Evolutionary conservation across 2,888 invertebrate genomes (phyloP), one percentile per base, ranked within the genome.

Genomic region (Phortica okadai): DNA sequence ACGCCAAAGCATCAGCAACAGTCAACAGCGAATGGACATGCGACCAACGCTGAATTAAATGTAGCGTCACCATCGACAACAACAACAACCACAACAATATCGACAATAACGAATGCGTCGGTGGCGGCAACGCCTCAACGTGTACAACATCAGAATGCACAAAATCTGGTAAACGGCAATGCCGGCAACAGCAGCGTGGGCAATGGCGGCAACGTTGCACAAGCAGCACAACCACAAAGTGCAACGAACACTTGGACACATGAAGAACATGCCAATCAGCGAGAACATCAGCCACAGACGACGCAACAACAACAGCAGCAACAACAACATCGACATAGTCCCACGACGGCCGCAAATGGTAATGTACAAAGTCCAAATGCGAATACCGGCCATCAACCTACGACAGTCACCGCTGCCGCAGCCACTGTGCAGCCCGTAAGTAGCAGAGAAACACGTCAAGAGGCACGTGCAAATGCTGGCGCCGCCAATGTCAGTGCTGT

Each of bases 151-250:
- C 88, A 88, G 79, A 80, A 81, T 76, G 80, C 78, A 69, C 90
- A 89, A 80, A 89, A 89, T 81, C 83, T 88, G 78, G 89, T 88
- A 58, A 89, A 85, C 67, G 86, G 83, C 0, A 89, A 84, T 76
- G 79, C 82, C 8, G 82, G 82, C 73, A 86, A 81, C 74, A 78
- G 77, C 0, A 80, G 73, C 62, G 58, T 4, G 6, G 21, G 33
- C 78, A 16, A 16, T 45, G 45, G 45, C 50, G 11, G 69, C 45
- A 69, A 21, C 50, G 45, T n/a, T n/a, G 10, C 45, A 45, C 89
- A 89, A 73, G 78, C 88, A 10, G 89, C 89, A 33, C 89, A 89
- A 58, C 82, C 85, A 2, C 86, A 86, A 73, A 77, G 79, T 77
- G 62, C 79, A 45, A 87, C 78, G 44, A 85, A 85, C 72, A 86